Percentiles rank a stretch among this genome's conserved stretches.
phyloP scores from a whole-genome alignment of 2,113 vertebrate species.

The Fregetta grallaria region DNA sequence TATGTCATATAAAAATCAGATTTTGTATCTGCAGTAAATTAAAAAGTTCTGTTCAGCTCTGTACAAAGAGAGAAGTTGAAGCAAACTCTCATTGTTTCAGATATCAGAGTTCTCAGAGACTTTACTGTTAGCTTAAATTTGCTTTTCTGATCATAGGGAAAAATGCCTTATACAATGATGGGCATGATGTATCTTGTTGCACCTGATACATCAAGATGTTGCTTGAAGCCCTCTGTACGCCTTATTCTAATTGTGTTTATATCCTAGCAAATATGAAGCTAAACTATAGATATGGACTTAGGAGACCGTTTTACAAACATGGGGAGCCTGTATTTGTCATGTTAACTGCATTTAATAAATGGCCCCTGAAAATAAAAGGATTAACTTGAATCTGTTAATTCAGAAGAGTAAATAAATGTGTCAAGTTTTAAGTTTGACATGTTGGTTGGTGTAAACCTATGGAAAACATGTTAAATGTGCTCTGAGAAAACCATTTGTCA shows the following conservation, averaged over 20 bases:
- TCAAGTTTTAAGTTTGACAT: neutral
- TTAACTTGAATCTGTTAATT: neutral
- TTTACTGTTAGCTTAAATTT: neutral
- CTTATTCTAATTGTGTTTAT: conserved; percentile 2
- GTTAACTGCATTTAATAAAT: conserved; percentile 6
- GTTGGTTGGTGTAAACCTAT: neutral
- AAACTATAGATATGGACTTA: neutral
- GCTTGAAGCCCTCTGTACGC: conserved; percentile 4
- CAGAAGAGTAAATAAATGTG: neutral
- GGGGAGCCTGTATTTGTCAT: neutral
- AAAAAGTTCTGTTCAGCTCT: neutral
- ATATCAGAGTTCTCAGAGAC: neutral
- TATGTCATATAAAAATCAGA: neutral
- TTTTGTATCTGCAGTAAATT: neutral
- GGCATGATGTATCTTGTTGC: neutral
- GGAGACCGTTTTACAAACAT: neutral
- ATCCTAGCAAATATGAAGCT: neutral
- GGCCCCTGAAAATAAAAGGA: neutral
- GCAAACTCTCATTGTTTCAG: neutral
- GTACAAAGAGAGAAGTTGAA: neutral
- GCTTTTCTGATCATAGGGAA: neutral
- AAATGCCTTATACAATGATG: neutral
- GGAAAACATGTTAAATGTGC: neutral
- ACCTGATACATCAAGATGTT: too few species aligned
- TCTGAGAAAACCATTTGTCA: neutral